Evolutionary conservation across 2,797 vertebrate species (phyloP).

Genomic region (Pachyuromys duprasi): DNA sequence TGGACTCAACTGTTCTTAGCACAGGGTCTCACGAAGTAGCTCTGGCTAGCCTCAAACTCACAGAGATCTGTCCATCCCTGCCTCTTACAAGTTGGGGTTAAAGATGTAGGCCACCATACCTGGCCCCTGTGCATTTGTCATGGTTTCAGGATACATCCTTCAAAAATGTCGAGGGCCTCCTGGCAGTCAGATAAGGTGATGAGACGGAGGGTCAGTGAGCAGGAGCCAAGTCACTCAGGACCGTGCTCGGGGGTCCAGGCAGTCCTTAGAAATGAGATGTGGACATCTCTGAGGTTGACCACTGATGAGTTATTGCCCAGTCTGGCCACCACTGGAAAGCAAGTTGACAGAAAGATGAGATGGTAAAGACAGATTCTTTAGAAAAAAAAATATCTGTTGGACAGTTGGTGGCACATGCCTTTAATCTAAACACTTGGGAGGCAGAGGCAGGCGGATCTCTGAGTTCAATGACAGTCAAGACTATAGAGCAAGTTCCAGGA

Average conservation of each 20-base stretch:
- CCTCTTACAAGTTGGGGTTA: background rate
- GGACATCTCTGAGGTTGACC: background rate
- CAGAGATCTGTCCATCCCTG: background rate
- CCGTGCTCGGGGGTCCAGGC: background rate
- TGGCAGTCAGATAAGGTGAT: too few species aligned
- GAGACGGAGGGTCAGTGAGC: background rate
- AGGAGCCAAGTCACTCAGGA: background rate
- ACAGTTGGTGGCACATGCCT: too few species aligned
- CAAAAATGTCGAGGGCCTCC: background rate
- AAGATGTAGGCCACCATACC: background rate
- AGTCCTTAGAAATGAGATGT: background rate
- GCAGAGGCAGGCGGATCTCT: too few species aligned
- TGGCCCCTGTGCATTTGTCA: background rate
- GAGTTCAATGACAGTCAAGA: too few species aligned
- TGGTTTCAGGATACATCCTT: background rate
- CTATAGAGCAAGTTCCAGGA: too few species aligned
- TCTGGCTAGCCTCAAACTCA: background rate
- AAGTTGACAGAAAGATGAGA: background rate
- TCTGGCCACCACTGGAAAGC: background rate
- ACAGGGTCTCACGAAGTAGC: background rate
- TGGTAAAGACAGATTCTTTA: background rate
- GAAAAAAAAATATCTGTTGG: too few species aligned
- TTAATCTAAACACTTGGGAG: too few species aligned
- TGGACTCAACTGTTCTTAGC: too few species aligned
- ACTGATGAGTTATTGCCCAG: background rate